phyloP scores from a whole-genome alignment of 30 jellyfish, hydroid and myxozoan species.

The Aurelia aurita region DNA sequence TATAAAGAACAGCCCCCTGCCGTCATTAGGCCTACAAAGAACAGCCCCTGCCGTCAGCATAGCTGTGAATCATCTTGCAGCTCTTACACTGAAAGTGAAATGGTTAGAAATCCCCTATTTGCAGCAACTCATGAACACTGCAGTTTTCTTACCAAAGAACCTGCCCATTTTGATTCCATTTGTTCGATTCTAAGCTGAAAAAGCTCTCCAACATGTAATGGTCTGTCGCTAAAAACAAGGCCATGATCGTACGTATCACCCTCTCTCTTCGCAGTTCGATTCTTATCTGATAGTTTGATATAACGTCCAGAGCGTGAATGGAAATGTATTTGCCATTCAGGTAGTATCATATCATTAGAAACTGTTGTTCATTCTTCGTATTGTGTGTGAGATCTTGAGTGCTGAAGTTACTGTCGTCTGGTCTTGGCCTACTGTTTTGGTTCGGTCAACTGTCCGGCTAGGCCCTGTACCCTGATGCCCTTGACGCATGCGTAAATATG shows the following conservation, averaged over 20 bases:
- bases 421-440: no score
- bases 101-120: neutral
- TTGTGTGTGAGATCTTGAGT: no score
- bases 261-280: constrained; percentile 65
- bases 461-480: no score
- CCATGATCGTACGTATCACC: constrained; percentile 89
- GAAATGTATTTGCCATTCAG: constrained; percentile 55
- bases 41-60: no score
- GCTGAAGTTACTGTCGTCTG: no score
- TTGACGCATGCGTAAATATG: no score
- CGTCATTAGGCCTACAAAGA: no score
- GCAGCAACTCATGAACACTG: neutral
- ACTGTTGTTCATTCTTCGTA: no score
- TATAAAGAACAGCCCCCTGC: no score
- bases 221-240: constrained; percentile 74
- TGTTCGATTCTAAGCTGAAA: constrained; percentile 79
- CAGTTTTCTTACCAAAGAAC: constrained; percentile 68
- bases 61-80: no score
- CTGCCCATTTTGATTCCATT: constrained; percentile 89
- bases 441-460: no score
- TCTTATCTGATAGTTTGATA: constrained; percentile 26
- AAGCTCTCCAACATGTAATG: constrained; percentile 66
- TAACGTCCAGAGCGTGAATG: constrained; percentile 67
- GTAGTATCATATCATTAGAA: neutral
- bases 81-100: no score